A percentile compares a stretch with the other conserved stretches of the same genome.
phyloP scores from a whole-genome alignment of 2,113 vertebrate species.

The Sterrhoptilus dennistouni region DNA sequence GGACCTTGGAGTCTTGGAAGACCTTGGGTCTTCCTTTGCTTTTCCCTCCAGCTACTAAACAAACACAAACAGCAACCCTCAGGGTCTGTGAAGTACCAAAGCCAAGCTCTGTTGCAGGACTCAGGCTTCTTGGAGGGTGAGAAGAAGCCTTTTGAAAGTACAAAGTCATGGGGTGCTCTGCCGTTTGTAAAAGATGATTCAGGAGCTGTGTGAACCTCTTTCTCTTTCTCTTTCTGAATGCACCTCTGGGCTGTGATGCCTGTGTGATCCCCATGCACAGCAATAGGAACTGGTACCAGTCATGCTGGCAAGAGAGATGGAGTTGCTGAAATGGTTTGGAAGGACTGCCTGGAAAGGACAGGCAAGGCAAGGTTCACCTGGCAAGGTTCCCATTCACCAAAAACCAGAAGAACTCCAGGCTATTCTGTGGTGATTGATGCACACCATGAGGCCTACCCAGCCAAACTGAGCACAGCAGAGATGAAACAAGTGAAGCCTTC shows the following conservation, averaged over 20 bases:
- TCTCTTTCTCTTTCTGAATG: background rate
- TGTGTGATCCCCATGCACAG: background rate
- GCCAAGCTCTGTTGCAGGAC: background rate
- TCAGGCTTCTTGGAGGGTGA: background rate
- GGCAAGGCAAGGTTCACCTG: too few relatives aligned
- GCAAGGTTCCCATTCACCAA: background rate
- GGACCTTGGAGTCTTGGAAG: background rate
- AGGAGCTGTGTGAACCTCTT: background rate
- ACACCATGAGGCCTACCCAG: background rate
- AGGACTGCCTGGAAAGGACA: background rate
- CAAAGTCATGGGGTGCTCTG: background rate
- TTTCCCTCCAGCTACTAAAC: background rate
- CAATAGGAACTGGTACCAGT: background rate
- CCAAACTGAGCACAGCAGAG: background rate
- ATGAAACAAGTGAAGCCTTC: fast-evolving
- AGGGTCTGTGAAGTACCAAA: background rate
- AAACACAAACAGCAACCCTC: background rate
- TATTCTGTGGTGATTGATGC: background rate
- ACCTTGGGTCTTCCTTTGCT: background rate
- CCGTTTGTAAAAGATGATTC: background rate
- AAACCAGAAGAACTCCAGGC: background rate
- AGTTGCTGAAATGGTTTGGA: background rate
- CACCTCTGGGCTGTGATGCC: background rate
- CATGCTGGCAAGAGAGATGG: background rate
- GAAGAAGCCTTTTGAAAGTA: background rate